These are phyloP conservation scores for Noctua comes DNA, from an alignment of 2,888 invertebrate species.

Conservation along the genomic window DNA sequence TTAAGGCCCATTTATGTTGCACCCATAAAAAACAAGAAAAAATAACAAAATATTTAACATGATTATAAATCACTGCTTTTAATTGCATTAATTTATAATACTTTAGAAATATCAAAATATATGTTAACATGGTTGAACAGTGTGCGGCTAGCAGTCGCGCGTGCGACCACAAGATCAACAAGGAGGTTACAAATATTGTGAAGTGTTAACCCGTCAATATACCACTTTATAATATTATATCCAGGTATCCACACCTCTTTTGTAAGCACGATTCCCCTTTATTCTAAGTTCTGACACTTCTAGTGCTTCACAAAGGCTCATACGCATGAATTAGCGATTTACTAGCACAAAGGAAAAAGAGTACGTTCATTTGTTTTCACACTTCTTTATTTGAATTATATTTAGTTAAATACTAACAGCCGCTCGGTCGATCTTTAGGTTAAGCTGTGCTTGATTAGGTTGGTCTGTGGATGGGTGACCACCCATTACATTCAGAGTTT, in stretches of 20 bases:
- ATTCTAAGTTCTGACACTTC: constrained; percentile 19
- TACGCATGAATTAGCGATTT: constrained; percentile 33
- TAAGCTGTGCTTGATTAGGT: too few relatives aligned
- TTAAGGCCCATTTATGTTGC: too few relatives aligned
- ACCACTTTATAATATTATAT: background rate
- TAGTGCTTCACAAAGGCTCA: constrained; percentile 4
- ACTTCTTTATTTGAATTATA: background rate
- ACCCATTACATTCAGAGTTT: too few relatives aligned
- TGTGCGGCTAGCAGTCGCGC: background rate
- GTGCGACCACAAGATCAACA: background rate
- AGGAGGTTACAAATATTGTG: background rate
- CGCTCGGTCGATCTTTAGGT: too few relatives aligned
- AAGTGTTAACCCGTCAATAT: background rate
- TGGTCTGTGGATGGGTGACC: too few relatives aligned
- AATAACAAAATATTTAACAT: too few relatives aligned
- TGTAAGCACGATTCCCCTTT: constrained; percentile 7
- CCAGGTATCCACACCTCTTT: background rate
- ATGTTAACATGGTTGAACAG: too few relatives aligned
- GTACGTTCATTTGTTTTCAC: background rate
- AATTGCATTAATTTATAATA: too few relatives aligned
- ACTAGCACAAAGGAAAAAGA: constrained; percentile 2
- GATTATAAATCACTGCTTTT: too few relatives aligned
- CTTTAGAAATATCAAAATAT: too few relatives aligned
- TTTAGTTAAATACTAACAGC: too few relatives aligned
- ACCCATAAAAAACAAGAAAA: too few relatives aligned